Conservation (phyloP, 2,113 vertebrate species). For the Petrocephalus microphthalmus region DNA sequence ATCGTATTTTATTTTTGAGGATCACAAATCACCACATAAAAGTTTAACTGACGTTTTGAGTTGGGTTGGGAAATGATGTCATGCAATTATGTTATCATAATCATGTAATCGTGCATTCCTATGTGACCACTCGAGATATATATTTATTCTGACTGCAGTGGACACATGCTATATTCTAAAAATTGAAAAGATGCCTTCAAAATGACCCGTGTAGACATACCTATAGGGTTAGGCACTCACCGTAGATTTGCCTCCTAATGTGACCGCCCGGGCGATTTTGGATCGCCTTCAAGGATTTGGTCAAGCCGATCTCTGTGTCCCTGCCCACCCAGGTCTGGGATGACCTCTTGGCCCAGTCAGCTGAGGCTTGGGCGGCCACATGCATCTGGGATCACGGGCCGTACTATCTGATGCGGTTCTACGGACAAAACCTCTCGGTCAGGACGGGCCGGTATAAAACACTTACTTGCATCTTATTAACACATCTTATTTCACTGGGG, state of each 20-base stretch:
- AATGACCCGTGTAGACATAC: not conserved
- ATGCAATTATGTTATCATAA: not conserved
- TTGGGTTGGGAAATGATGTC: not conserved
- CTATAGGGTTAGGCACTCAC: not conserved
- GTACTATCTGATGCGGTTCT: slow-evolving; percentile 73
- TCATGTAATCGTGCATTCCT: not conserved
- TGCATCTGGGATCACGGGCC: slow-evolving; percentile 90
- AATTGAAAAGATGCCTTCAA: not conserved
- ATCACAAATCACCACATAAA: not conserved
- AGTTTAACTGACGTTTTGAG: not conserved
- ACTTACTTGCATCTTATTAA: not conserved
- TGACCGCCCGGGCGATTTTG: not conserved
- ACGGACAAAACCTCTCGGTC: slow-evolving; percentile 83
- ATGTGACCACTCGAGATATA: not conserved
- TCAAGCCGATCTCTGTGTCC: not conserved
- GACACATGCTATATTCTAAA: not conserved
- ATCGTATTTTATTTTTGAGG: not conserved
- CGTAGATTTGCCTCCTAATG: not conserved
- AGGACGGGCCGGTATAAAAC: slow-evolving; percentile 76
- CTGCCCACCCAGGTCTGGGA: slow-evolving; percentile 71
- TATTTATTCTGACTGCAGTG: not conserved
- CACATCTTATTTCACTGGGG: not conserved
- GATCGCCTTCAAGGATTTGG: not conserved
- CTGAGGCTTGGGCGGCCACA: slow-evolving; percentile 81
- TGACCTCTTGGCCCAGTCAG: slow-evolving; percentile 76